Percentiles rank a stretch among this genome's conserved stretches.
These are phyloP conservation scores for Lycocerus yunnanus DNA, from an alignment of 2,888 invertebrate genomes.

Conservation along the genomic window DNA sequence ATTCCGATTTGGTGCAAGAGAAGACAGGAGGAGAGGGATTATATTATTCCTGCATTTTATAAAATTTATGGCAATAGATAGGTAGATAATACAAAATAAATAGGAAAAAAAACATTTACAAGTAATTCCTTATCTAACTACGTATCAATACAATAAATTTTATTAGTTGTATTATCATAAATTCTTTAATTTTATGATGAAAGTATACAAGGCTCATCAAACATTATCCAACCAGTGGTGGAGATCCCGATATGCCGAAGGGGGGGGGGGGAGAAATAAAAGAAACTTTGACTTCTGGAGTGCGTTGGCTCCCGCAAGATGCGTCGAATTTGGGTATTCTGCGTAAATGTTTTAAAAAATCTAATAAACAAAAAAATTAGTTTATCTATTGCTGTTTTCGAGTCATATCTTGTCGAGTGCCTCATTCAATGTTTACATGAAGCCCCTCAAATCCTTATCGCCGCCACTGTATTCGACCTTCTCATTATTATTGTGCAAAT, in stretches of 20 bases:
- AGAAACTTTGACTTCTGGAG: too few species aligned
- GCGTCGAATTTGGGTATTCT: too few species aligned
- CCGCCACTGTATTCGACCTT: too few species aligned
- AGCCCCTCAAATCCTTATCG: too few species aligned
- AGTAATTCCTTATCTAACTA: not conserved
- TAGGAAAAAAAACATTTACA: not conserved
- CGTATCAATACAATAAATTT: not conserved
- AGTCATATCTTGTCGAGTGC: too few species aligned
- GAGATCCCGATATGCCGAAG: too few species aligned
- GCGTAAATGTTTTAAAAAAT: too few species aligned
- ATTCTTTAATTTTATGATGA: not conserved
- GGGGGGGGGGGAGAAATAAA: too few species aligned
- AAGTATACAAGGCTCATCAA: not conserved
- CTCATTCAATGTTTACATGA: too few species aligned
- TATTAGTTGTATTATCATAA: not conserved
- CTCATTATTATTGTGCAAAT: not conserved
- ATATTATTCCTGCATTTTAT: not conserved
- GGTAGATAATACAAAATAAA: not conserved
- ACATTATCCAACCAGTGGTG: not conserved
- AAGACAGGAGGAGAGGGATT: not conserved
- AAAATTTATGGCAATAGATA: not conserved
- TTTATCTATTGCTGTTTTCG: too few species aligned
- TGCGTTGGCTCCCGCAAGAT: too few species aligned
- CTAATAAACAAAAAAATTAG: too few species aligned
- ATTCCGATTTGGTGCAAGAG: not conserved